Base-by-base conservation (phyloP, 2,797 vertebrate genomes). In the Petrocephalus sullivani region DNA sequence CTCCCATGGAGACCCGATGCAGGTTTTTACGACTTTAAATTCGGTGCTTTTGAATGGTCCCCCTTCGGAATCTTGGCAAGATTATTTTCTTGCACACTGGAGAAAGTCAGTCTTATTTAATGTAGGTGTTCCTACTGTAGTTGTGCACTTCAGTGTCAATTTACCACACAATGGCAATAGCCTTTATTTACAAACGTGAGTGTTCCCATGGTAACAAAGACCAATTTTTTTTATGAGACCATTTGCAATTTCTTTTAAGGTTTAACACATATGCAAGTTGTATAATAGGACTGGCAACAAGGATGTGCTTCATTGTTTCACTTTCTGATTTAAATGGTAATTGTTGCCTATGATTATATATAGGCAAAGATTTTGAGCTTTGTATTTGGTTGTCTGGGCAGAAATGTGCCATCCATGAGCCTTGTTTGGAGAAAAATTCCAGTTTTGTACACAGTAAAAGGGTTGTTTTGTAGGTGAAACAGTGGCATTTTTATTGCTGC, bases 391-490 rank as follows among this genome's bases (percentile, higher is more conserved):
- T 85, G 8, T 58, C 28, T 58, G 54, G 53, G 37, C 33, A 60
- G 14, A 19, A 58, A 54, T 33, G 28, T 0, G 3, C 54, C n/a
- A 19, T 28, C 19, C 12, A 9, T 37, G 85, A 60, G 19, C 37
- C 57, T 61, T 58, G 6, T 56, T 85, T 0, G 46, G n/a, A 23
- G 53, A 21, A 49, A 41, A 58, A 61, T 28, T 49, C 7, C 85
- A 46, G 37, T 19, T n/a, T 87, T 51, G 12, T 67, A 41, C 41
- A 46, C 0, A 46, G 58, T 64, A n/a, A 87, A 64, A 57, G 54
- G 75, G 46, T 54, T 12, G 12, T 41, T 87, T 81, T 87, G 87
- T 81, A 46, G 53, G 19, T 81, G 71, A 41, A 87, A 81, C 67
- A 71, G n/a, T 81, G 19, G 2, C 21, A 41, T 49, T 58, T 60